A percentile compares a stretch with the other conserved stretches of the same genome.
These are phyloP conservation scores for Danaus melanippus DNA, from an alignment of 1,140 invertebrate genomes.

Conservation along the genomic window DNA sequence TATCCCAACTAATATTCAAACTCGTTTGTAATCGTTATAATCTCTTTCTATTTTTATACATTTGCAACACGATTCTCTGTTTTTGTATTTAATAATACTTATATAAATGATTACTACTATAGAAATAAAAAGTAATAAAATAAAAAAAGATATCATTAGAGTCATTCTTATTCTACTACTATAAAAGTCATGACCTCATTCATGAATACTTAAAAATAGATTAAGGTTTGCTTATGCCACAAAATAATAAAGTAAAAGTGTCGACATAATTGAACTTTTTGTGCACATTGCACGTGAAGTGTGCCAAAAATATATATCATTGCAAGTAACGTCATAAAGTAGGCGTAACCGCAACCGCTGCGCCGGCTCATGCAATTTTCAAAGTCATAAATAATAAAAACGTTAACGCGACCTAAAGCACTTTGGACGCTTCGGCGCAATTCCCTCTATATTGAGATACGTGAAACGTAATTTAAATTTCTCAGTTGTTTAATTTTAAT, in stretches of 20 bases:
- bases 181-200: no score
- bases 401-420: conserved; percentile 63
- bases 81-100: no score
- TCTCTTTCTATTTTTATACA: not conserved
- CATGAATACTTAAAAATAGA: conserved; percentile 18
- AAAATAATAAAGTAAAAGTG: conserved; percentile 21
- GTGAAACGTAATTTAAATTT: conserved; percentile 21
- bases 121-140: no score
- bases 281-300: conserved; percentile 18
- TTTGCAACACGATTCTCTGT: no score
- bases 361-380: conserved; percentile 67
- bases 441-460: conserved; percentile 58
- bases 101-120: no score
- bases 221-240: conserved; percentile 16
- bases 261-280: conserved; percentile 31
- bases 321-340: conserved; percentile 43
- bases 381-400: conserved; percentile 70
- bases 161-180: no score
- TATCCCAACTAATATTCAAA: conserved; percentile 41
- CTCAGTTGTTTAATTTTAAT: not conserved
- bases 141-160: no score
- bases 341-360: conserved; percentile 65
- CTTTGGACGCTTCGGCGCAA: conserved; percentile 57
- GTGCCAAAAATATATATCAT: conserved; percentile 50
- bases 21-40: conserved; percentile 29